These are phyloP conservation scores for Ganaspis brasiliensis DNA, from an alignment of 2,888 invertebrate genomes.

Conservation along the genomic window DNA sequence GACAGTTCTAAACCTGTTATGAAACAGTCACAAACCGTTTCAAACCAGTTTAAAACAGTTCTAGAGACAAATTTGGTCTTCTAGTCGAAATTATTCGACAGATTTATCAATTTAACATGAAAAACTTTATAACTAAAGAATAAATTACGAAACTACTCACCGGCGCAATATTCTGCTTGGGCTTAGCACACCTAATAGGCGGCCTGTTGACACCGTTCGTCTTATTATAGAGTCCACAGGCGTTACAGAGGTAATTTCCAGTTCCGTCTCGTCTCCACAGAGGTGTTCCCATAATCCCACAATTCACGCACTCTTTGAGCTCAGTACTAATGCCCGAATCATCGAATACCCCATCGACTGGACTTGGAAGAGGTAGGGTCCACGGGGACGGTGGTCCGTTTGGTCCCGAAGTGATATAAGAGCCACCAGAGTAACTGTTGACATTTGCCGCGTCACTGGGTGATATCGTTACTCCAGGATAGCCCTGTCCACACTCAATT, in stretches of 20 bases:
- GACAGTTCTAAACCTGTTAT: too few relatives aligned
- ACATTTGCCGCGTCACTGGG: conserved; percentile 67
- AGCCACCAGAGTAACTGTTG: conserved; percentile 71
- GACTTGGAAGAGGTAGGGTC: conserved; percentile 79
- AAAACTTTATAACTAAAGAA: too few relatives aligned
- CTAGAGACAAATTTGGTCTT: too few relatives aligned
- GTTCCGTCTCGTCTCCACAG: conserved; percentile 93
- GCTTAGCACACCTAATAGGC: conserved; percentile 73
- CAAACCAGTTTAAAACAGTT: too few relatives aligned
- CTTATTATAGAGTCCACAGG: conserved; percentile 85
- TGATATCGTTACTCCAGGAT: conserved; percentile 72
- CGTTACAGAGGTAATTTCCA: conserved; percentile 93
- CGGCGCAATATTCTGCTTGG: conserved; percentile 73
- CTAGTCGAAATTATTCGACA: too few relatives aligned
- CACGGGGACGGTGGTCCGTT: conserved; percentile 82
- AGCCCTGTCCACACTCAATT: conserved; percentile 75
- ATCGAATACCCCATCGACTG: conserved; percentile 80
- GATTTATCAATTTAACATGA: too few relatives aligned
- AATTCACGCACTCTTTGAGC: conserved; percentile 88
- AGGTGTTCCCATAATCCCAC: conserved; percentile 86
- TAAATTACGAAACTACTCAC: conserved; percentile 67
- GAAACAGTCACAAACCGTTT: too few relatives aligned
- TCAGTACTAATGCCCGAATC: conserved; percentile 81
- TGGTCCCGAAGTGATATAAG: conserved; percentile 76
- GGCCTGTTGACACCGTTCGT: conserved; percentile 84